These are phyloP conservation scores for Forbesichthys papilliferus DNA, from an alignment of 2,113 vertebrate species.

Conservation along the genomic window DNA sequence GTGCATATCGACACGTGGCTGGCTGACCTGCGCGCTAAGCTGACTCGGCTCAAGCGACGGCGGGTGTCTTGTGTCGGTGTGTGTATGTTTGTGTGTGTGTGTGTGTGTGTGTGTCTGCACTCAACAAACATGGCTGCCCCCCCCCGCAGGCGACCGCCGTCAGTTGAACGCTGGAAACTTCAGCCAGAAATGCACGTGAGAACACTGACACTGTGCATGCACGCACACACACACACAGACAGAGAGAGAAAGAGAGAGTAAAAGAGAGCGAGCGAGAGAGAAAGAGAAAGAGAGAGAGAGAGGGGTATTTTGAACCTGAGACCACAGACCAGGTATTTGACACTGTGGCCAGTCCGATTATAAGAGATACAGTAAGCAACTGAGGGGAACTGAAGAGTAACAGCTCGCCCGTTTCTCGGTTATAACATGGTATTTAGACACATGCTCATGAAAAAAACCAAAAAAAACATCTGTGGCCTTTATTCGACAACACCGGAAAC, in stretches of 20 bases:
- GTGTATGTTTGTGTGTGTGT: neutral
- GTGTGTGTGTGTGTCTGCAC: neutral
- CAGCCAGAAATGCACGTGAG: slow-evolving; percentile 9
- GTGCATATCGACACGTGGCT: neutral
- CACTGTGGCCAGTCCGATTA: slow-evolving; percentile 1
- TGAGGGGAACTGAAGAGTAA: slow-evolving; percentile 3
- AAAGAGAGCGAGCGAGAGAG: neutral
- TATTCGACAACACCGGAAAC: slow-evolving; percentile 59
- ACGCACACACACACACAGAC: slow-evolving; percentile 18
- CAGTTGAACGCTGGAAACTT: neutral
- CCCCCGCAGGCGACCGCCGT: slow-evolving; percentile 6
- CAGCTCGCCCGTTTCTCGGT: slow-evolving; percentile 38
- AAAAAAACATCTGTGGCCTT: slow-evolving; percentile 51
- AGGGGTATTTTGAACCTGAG: slow-evolving; percentile 4
- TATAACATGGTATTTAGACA: slow-evolving; percentile 45
- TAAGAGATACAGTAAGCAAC: slow-evolving; percentile 30
- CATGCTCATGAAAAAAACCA: slow-evolving; percentile 25
- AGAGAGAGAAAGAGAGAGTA: slow-evolving; percentile 6
- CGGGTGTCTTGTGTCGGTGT: neutral
- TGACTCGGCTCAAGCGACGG: slow-evolving; percentile 8
- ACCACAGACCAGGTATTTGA: slow-evolving; percentile 43
- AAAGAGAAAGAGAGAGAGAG: neutral
- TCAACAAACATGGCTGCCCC: slow-evolving; percentile 11
- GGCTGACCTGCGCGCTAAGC: neutral
- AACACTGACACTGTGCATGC: slow-evolving; percentile 6